Percentiles rank a stretch among this genome's conserved stretches.
phyloP scores from a whole-genome alignment of 2,888 invertebrate genomes.

The Tetragonula carbonaria region DNA sequence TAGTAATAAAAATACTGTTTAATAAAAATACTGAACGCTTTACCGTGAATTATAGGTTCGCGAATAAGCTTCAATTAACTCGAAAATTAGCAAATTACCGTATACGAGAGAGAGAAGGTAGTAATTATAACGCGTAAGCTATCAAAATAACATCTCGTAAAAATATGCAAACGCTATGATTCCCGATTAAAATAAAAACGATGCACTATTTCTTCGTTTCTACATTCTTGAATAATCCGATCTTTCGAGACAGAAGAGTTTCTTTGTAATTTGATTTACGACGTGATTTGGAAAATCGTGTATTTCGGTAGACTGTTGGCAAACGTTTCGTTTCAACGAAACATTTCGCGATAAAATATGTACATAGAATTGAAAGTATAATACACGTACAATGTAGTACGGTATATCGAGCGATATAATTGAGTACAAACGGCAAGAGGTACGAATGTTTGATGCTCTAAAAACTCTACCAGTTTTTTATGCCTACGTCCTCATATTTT shows the following conservation, averaged over 20 bases:
- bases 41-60: slow-evolving; percentile 23
- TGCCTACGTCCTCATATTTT: background rate
- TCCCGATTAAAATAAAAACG: background rate
- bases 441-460: background rate
- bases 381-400: background rate
- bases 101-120: background rate
- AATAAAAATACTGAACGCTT: slow-evolving; percentile 34
- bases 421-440: background rate
- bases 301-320: background rate
- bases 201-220: background rate
- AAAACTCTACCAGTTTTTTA: background rate
- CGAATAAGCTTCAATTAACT: slow-evolving; percentile 36
- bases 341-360: background rate
- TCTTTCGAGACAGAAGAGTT: background rate
- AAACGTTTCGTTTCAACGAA: background rate
- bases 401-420: background rate
- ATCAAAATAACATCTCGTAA: background rate
- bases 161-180: background rate
- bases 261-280: background rate
- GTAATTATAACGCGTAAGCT: slow-evolving; percentile 10
- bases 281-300: background rate
- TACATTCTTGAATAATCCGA: no score
- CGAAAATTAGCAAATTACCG: slow-evolving; percentile 45
- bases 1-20: slow-evolving; percentile 28
- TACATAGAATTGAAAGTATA: background rate